phyloP scores from a whole-genome alignment of 2,888 invertebrate genomes.

The Acrocera orbiculus region DNA sequence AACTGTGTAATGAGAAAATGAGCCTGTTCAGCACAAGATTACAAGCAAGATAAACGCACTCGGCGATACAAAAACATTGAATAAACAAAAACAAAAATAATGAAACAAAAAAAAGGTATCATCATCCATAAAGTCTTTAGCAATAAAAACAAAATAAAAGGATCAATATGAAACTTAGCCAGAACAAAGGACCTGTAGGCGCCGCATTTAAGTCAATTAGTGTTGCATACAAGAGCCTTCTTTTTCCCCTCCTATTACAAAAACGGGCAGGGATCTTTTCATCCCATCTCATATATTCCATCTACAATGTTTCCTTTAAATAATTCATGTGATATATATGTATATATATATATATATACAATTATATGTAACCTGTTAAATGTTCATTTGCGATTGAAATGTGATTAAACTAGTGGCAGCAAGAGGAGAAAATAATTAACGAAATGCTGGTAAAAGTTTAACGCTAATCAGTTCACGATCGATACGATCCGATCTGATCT shows the following conservation, averaged over 20 bases:
- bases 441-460: constrained; percentile 4
- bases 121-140: background rate
- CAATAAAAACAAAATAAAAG: background rate
- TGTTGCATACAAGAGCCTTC: constrained; percentile 8
- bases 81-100: background rate
- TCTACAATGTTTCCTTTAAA: constrained; percentile 1
- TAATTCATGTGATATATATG: background rate
- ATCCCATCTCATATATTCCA: background rate
- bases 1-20: constrained; percentile 8
- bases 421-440: constrained; percentile 7
- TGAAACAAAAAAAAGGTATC: background rate
- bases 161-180: background rate
- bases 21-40: constrained; percentile 8
- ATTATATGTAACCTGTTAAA: background rate
- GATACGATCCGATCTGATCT: constrained; percentile 4
- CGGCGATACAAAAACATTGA: constrained; percentile 4
- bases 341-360: background rate
- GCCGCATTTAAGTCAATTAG: constrained; percentile 11
- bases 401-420: constrained; percentile 7
- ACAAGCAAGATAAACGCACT: constrained; percentile 8
- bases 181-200: constrained; percentile 9
- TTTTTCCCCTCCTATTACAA: constrained; percentile 3
- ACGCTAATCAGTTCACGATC: constrained; percentile 8
- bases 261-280: no score
- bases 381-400: constrained; percentile 4